These are phyloP conservation scores for Ictalurus furcatus DNA, from an alignment of 2,113 vertebrate species.

Conservation along the genomic window DNA sequence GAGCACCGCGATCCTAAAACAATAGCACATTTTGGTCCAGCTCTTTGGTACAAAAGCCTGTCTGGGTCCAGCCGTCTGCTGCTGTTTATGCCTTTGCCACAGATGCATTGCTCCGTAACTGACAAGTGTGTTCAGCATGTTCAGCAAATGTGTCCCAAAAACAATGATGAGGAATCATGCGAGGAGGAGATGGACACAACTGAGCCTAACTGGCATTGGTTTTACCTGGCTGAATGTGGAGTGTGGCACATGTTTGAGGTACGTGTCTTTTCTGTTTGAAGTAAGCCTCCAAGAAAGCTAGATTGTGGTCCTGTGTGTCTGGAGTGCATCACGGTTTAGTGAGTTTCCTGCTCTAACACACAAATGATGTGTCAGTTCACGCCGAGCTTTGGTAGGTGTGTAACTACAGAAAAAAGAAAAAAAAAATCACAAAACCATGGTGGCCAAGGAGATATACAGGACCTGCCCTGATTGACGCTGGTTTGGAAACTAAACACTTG, in stretches of 20 bases:
- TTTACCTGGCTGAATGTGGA: constrained; percentile 93
- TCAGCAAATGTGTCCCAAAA: constrained; percentile 57
- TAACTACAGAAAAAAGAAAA: background rate
- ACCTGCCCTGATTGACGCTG: background rate
- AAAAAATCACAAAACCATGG: background rate
- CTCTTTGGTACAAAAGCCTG: background rate
- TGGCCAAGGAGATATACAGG: background rate
- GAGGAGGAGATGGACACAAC: constrained; percentile 93
- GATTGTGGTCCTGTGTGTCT: background rate
- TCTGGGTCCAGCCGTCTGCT: background rate
- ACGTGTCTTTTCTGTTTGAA: constrained; percentile 40
- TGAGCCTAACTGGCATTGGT: constrained; percentile 93
- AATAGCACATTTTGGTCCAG: background rate
- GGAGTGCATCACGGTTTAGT: background rate
- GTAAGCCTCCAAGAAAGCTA: background rate
- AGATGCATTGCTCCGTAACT: constrained; percentile 37
- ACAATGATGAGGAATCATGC: constrained; percentile 68
- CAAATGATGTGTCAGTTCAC: background rate
- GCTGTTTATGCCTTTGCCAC: constrained; percentile 2
- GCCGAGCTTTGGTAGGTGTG: background rate
- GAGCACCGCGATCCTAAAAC: background rate
- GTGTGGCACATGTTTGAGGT: constrained; percentile 99
- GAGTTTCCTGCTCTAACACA: background rate
- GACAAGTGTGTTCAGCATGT: constrained; percentile 54
- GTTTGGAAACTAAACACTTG: background rate